Percentiles rank a stretch among this genome's conserved stretches.
phyloP scores from a whole-genome alignment of 53 echinoderm and acorn worm species.

The Actinopyga echinites region DNA sequence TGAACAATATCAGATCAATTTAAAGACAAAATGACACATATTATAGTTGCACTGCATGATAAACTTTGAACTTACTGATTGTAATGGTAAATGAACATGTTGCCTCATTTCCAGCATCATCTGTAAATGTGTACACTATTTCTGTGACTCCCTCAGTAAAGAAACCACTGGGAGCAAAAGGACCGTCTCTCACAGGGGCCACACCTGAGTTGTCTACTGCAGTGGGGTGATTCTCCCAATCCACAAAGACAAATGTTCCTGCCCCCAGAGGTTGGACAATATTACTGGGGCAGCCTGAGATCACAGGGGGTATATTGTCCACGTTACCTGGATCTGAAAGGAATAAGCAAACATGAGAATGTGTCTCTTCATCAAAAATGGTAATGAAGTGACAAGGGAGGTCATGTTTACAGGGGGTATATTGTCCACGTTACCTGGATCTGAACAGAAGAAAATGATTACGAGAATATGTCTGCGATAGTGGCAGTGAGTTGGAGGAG shows the following conservation, averaged over 20 bases:
- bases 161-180: not conserved
- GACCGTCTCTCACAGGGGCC: not conserved
- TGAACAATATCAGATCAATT: too few relatives aligned
- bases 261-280: not conserved
- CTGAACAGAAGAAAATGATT: not conserved
- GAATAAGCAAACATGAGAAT: not conserved
- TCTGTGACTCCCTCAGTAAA: not conserved
- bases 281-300: constrained; percentile 1
- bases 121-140: constrained; percentile 8
- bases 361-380: not conserved
- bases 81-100: constrained; percentile 2
- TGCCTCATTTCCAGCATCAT: constrained; percentile 7
- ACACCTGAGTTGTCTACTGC: constrained; percentile 3
- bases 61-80: too few relatives aligned
- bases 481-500: too few relatives aligned
- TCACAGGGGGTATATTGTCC: not conserved
- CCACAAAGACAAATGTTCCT: not conserved
- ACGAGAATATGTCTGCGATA: not conserved
- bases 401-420: not conserved
- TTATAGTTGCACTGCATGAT: too few relatives aligned
- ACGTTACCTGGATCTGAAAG: not conserved
- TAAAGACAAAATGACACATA: too few relatives aligned
- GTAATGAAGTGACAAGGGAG: too few relatives aligned
- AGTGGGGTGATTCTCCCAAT: not conserved
- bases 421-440: not conserved